phyloP scores from a whole-genome alignment of 2,888 invertebrate genomes.

The Colostygia pectinataria region DNA sequence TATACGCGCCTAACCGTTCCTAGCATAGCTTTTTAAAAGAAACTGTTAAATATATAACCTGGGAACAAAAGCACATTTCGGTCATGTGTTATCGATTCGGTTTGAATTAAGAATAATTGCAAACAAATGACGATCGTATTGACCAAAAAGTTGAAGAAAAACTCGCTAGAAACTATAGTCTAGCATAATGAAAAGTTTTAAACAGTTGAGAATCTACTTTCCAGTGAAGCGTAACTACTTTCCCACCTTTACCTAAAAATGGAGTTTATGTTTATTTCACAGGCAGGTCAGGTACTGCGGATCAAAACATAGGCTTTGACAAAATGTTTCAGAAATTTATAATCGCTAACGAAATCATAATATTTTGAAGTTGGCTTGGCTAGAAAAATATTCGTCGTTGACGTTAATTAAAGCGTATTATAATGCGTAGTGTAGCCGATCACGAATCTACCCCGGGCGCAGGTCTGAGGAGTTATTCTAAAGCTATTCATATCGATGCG shows the following conservation, averaged over 20 bases:
- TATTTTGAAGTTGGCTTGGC: slow-evolving; percentile 16
- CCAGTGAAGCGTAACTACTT: no score
- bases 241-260: no score
- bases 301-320: no score
- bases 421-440: slow-evolving; percentile 70
- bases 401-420: slow-evolving; percentile 77
- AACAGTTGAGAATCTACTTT: no score
- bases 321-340: slow-evolving; percentile 16
- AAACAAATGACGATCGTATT: slow-evolving; percentile 8
- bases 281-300: no score
- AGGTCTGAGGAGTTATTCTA: slow-evolving; percentile 50
- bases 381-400: slow-evolving; percentile 54
- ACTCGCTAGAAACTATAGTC: slow-evolving; percentile 3
- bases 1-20: no score
- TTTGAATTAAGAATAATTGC: slow-evolving; percentile 10
- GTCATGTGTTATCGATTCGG: slow-evolving; percentile 62
- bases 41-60: no score
- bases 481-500: slow-evolving; percentile 5
- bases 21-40: no score
- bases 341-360: slow-evolving; percentile 24
- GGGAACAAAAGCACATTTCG: neutral
- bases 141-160: neutral
- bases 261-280: no score
- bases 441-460: slow-evolving; percentile 77
- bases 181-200: no score